Evolutionary conservation across 2,113 vertebrate genomes (phyloP), one percentile per base, ranked within the genome.

Genomic region (Ammodytes marinus): DNA sequence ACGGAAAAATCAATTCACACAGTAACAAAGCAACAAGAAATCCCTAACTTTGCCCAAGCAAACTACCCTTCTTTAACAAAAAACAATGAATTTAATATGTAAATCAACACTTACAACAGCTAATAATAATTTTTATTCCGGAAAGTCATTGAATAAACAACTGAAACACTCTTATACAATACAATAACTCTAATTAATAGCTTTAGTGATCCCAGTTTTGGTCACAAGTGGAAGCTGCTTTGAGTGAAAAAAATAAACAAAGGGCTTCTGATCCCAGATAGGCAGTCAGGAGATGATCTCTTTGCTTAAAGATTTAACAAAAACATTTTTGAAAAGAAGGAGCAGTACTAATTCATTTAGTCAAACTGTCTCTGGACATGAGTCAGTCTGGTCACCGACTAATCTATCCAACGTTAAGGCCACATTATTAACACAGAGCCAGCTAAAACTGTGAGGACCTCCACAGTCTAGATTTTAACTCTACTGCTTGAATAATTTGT

Each of bases 401-500:
- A 40, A n/a, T 52, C 6, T 45, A 69, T 39, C 53, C 58, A 58
- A 72, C 69, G 61, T 78, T 82, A 53, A 61, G 69, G 55, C 52
- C 27, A 0, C 55, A 52, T n/a, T 54, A 39, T 54, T 78, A 79
- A 86, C 27, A 82, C 46, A 53, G 17, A 43, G 54, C 40, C 64
- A 64, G 80, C 77, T 19, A 70, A 69, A 73, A 79, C 58, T 65
- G 60, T 73, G 74, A 84, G 84, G 47, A 50, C 69, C 52, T 88
- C 85, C 74, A 85, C 6, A 53, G 75, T 92, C 86, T 83, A 80
- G 77, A 88, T 86, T 88, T 86, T 79, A 90, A 89, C 82, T 84
- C 84, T 74, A 79, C 77, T 75, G 75, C 77, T 53, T 55, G 84
- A 91, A 94, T 91, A 83, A 92, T 95, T 93, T 90, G 92, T 95